These are phyloP conservation scores for Troides oblongomaculatus DNA, from an alignment of 2,888 invertebrate genomes.

Conservation along the genomic window DNA sequence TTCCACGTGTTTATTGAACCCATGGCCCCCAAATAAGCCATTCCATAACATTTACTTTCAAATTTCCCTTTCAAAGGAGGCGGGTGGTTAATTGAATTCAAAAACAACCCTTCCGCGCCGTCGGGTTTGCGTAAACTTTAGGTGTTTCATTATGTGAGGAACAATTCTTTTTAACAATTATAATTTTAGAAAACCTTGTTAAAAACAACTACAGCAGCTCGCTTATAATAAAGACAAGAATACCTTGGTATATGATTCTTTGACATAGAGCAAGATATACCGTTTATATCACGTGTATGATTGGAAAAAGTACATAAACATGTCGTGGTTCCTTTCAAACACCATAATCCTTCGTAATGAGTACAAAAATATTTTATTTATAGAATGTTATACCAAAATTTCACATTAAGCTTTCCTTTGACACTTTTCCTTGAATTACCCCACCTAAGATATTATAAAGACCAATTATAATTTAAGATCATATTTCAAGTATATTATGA, in stretches of 20 bases:
- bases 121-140: slow-evolving; percentile 23
- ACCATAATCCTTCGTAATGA: not conserved
- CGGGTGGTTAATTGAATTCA: slow-evolving; percentile 27
- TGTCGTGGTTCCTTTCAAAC: not conserved
- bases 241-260: not conserved
- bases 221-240: not conserved
- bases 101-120: slow-evolving; percentile 23
- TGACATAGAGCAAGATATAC: not conserved
- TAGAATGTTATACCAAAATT: not conserved
- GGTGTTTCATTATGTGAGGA: slow-evolving; percentile 23
- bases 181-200: slow-evolving; percentile 1
- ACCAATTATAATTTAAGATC: no score
- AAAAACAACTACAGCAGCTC: not conserved
- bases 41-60: slow-evolving; percentile 30
- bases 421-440: slow-evolving; percentile 1
- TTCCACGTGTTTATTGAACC: slow-evolving; percentile 14
- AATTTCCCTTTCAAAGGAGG: slow-evolving; percentile 19
- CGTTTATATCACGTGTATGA: no score
- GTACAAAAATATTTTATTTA: not conserved
- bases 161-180: slow-evolving; percentile 9
- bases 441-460: not conserved
- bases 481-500: no score
- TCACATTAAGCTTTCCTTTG: slow-evolving; percentile 4
- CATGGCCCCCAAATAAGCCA: slow-evolving; percentile 15
- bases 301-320: no score